Conservation (phyloP, 2,888 invertebrate species). For the Agrochola litura region DNA sequence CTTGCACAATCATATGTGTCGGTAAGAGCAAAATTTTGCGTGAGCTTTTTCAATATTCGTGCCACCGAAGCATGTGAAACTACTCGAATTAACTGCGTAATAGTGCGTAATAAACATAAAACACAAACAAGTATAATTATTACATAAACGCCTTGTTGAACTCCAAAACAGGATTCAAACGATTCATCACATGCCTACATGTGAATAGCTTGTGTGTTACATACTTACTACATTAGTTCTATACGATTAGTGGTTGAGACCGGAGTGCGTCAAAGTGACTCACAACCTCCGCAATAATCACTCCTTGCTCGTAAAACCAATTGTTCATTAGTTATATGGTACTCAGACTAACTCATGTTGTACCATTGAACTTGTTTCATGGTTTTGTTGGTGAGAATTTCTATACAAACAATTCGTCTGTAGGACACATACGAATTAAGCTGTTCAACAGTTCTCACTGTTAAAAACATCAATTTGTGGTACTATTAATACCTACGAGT, state of each 20-base stretch:
- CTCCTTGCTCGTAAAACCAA: constrained; percentile 53
- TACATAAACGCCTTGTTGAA: constrained; percentile 34
- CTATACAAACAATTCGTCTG: background rate
- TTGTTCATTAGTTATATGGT: constrained; percentile 61
- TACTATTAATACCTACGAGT: background rate
- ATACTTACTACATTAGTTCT: constrained; percentile 17
- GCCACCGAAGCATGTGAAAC: background rate
- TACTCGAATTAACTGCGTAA: constrained; percentile 25
- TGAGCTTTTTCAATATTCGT: background rate
- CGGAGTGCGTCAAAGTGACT: constrained; percentile 62
- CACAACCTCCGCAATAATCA: constrained; percentile 54
- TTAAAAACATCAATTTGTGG: constrained; percentile 3
- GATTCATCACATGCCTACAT: constrained; percentile 39
- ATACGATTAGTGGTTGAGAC: constrained; percentile 29
- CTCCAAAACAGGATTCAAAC: constrained; percentile 30
- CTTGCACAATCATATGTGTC: background rate
- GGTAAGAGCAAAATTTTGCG: background rate
- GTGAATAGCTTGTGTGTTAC: constrained; percentile 25
- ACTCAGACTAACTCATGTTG: constrained; percentile 37
- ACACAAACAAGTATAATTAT: constrained; percentile 11
- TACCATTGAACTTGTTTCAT: constrained; percentile 38
- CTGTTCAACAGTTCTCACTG: background rate
- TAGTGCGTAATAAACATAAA: constrained; percentile 15
- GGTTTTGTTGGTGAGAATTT: constrained; percentile 2
- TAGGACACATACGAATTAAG: background rate